These are phyloP conservation scores for Antedon mediterranea DNA, from an alignment of 53 echinoderm and acorn worm genomes.

Conservation along the genomic window DNA sequence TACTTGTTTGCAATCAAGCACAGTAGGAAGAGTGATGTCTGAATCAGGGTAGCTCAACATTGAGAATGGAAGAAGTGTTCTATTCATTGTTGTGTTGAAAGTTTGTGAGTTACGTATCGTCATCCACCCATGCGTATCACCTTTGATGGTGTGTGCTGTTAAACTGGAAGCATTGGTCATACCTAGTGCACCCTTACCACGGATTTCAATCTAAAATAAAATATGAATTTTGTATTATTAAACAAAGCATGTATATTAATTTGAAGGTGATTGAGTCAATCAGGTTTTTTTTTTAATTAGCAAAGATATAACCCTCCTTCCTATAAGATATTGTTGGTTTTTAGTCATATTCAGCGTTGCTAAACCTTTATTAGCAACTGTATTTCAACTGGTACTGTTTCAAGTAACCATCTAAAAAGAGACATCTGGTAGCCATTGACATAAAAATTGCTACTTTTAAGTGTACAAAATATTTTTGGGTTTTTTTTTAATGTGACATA, in stretches of 20 bases:
- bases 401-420: too few species aligned
- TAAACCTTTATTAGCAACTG: too few species aligned
- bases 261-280: too few species aligned
- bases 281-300: too few species aligned
- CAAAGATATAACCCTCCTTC: too few species aligned
- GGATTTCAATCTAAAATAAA: neutral
- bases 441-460: too few species aligned
- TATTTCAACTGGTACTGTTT: too few species aligned
- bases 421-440: too few species aligned
- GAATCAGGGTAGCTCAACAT: constrained; percentile 29
- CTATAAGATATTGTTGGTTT: too few species aligned
- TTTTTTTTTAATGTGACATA: too few species aligned
- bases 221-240: neutral
- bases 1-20: constrained; percentile 66
- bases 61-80: constrained; percentile 51
- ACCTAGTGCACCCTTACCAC: constrained; percentile 23
- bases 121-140: constrained; percentile 57
- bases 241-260: neutral
- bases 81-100: constrained; percentile 16
- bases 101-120: constrained; percentile 35
- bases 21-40: constrained; percentile 29
- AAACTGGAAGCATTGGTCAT: constrained; percentile 8
- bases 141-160: constrained; percentile 20
- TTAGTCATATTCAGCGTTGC: too few species aligned
- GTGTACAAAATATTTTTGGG: too few species aligned